Base-by-base conservation (phyloP, 1,140 invertebrate genomes). In the Drosophila lacteicornis region DNA sequence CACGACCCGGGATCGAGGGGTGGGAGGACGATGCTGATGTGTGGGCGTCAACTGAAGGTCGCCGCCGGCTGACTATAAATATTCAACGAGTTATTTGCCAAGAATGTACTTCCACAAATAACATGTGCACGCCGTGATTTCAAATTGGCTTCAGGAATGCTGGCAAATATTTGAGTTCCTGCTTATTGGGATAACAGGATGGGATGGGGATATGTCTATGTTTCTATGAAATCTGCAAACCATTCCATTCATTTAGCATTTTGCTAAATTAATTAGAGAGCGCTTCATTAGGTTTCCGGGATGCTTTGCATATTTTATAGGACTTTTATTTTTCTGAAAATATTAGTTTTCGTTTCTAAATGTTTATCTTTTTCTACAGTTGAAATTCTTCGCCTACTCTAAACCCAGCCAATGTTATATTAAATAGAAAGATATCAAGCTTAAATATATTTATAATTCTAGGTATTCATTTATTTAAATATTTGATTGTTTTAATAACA, bases 31-130 rank as follows among this genome's bases (percentile, higher is more conserved):
- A 33, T 6, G n/a, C 11, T 30, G 27, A 36, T 13, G 30, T 59
- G n/a, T 46, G 57, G 33, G 77, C 51, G 33, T 50, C n/a, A 33
- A 40, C n/a, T 45, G 69, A 85, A 84, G 78, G 82, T 85, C 82
- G 65, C 46, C 62, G 51, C 38, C 51, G 63, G 78, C 61, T 61
- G 58, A 56, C 43, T 73, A 78, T 84, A 77, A 77, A 85, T 85
- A 85, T 84, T 84, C 68, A 66, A 85, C 51, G 59, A 58, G 50
- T 47, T 61, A 75, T 74, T 74, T 74, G 57, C 58, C 46, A 33
- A 45, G 38, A 57, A 62, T 78, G 22, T 45, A 63, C 60, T 79
- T 58, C 62, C 43, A 63, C 33, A 58, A 53, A 62, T 60, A 43
- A 36, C 71, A 59, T 43, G 55, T 42, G 38, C 43, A 73, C 47